Conservation (phyloP, 2,797 vertebrate genomes). For the Lepilemur ruficaudatus region DNA sequence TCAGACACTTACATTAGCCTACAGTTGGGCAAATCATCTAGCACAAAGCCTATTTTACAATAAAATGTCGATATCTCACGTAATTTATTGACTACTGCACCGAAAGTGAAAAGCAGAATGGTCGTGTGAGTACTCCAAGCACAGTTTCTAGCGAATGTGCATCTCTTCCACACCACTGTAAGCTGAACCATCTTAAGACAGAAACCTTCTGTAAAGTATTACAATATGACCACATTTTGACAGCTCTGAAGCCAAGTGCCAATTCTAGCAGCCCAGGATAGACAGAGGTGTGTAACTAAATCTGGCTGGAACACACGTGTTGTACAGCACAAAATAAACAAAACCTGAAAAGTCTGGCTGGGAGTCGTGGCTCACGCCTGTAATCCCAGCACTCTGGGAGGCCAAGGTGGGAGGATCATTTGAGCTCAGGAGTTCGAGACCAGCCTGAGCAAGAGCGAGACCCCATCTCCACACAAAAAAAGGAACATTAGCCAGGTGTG, state of each 20-base stretch:
- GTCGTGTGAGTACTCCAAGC: not conserved
- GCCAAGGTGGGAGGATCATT: no score
- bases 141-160: not conserved
- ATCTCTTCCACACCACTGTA: not conserved
- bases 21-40: not conserved
- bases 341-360: not conserved
- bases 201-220: not conserved
- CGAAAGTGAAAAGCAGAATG: not conserved
- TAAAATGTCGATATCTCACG: not conserved
- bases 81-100: not conserved
- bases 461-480: no score
- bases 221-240: not conserved
- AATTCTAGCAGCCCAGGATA: not conserved
- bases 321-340: not conserved
- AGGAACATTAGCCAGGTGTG: no score
- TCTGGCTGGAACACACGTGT: not conserved
- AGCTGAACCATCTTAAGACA: not conserved
- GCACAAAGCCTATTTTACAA: not conserved
- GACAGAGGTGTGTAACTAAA: not conserved
- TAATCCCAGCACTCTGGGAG: no score
- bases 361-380: no score
- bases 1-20: not conserved
- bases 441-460: no score
- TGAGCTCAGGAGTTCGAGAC: no score
- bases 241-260: not conserved